Base-by-base conservation (phyloP, 2,888 invertebrate genomes). In the Reticulitermes lucifugus region DNA sequence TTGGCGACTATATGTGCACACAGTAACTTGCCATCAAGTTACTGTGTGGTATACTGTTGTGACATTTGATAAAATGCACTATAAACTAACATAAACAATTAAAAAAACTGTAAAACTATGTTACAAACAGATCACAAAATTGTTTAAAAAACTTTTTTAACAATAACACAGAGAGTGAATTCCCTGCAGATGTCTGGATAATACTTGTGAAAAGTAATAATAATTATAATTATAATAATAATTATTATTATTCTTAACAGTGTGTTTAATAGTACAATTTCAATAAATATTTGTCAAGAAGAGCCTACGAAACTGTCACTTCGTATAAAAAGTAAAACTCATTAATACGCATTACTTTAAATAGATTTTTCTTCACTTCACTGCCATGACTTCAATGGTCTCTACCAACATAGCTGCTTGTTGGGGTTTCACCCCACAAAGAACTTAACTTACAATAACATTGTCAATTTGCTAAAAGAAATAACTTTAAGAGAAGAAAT, bases 41-140 rank as follows among this genome's bases (percentile, higher is more conserved):
- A 65, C 65, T 12, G 25, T 65, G 65, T 14, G 14, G 41, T 73
- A 73, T 73, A 41, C 29, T 73, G 73, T 35, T 41, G 73, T 73
- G 73, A 73, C 73, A 73, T 41, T 14, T 73, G 41, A 41, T 29
- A 41, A 41, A 41, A 73, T 73, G 41, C 73, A 35, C 73, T 73
- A 29, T 41, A 73, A 73, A 73, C 73, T 73, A 73, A 73, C 77
- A 75, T 75, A 77, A 46, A 77, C 77, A 35, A 77, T 77, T 77
- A 46, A 21, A 81, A 79, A 81, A 81, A 46, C 43, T 43, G 60
- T 43, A 81, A 65, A 81, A 81, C 46, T 81, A 81, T 81, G 81
- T 81, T 81, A 81, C 65, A 81, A 70, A 81, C 81, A 81, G 46
- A 81, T 81, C 81, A 81, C 81, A 70, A 81, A 81, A 81, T n/a